Evolutionary conservation across 2,797 vertebrate species (phyloP), one percentile per base, ranked within the genome.

Genomic region (Chelmon rostratus): DNA sequence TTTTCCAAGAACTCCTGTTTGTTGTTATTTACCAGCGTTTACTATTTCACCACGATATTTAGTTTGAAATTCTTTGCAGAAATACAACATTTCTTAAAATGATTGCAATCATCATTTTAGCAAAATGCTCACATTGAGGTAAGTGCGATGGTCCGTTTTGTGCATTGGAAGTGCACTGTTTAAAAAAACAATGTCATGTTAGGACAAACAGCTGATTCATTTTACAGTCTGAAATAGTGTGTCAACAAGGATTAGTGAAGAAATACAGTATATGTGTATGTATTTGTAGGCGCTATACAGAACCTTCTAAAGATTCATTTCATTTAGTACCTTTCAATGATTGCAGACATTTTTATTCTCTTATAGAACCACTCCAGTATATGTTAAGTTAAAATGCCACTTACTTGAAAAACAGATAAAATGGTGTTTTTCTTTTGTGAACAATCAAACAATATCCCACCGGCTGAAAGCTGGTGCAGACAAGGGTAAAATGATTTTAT

Each of bases 401-500:
- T 35, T 31, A 38, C 28, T 44, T 31, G 9, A 67, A 52, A 54
- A 64, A 33, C 3, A 31, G 13, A 58, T 44, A 52, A 70, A 79
- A 68, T 33, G 28, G 38, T 59, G 66, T 23, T 58, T 52, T 40
- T 25, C 38, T 76, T 78, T 70, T 54, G 5, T 53, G 38, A 63
- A 74, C 35, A 31, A 25, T 75, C 72, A 47, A 23, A 73, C 47
- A 64, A 64, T 69, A 64, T 49, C 56, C 80, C 74, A 74, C 65
- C 71, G 81, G 76, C 64, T 53, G 35, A 73, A 63, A 65, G 90
- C 80, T 81, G 89, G 86, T 90, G 87, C 81, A 91, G 91, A 92
- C 93, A 91, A 94, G 83, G 93, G 92, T 93, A 87, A 93, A 96
- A 95, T 93, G 91, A 93, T 94, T 95, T 95, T 95, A 93, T 95